Evolutionary conservation across 2,888 invertebrate genomes (phyloP).

Genomic region (Heterodera filipjevi): DNA sequence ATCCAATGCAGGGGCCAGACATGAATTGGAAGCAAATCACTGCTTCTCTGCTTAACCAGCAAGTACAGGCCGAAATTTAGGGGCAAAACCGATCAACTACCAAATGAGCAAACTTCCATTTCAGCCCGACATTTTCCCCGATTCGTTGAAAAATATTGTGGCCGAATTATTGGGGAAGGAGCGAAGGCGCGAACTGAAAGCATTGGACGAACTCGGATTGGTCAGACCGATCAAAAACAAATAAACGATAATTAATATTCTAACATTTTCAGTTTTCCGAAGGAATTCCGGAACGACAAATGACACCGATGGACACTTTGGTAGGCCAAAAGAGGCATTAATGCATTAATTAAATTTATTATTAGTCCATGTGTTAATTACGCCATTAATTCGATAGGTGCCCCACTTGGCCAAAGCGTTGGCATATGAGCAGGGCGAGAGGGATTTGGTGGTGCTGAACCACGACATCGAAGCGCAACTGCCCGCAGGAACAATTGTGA

Average conservation of each 20-base stretch:
- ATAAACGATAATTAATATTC: neutral
- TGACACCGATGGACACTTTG: constrained; percentile 87
- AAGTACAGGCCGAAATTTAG: constrained; percentile 65
- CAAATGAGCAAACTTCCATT: neutral
- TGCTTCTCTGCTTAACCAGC: constrained; percentile 81
- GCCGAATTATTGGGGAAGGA: constrained; percentile 75
- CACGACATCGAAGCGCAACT: constrained; percentile 90
- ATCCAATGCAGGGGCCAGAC: constrained; percentile 85
- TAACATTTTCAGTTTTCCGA: constrained; percentile 72
- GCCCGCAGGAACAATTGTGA: constrained; percentile 71
- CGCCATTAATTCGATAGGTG: constrained; percentile 62
- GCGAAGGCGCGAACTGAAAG: constrained; percentile 42
- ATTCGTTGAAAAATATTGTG: constrained; percentile 84
- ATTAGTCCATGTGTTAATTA: too few relatives aligned
- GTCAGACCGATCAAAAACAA: neutral
- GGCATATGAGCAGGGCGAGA: constrained; percentile 74
- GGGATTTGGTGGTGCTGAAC: constrained; percentile 89
- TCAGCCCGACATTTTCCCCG: constrained; percentile 83
- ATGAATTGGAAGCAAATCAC: constrained; percentile 91
- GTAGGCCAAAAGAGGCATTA: constrained; percentile 65
- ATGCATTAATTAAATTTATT: neutral
- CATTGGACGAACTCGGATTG: constrained; percentile 75
- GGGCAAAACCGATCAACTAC: too few relatives aligned
- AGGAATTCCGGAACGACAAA: constrained; percentile 78
- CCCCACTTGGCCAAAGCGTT: constrained; percentile 72